Conservation (phyloP, 92 coral and sea anemone species). For the Montipora capitata region DNA sequence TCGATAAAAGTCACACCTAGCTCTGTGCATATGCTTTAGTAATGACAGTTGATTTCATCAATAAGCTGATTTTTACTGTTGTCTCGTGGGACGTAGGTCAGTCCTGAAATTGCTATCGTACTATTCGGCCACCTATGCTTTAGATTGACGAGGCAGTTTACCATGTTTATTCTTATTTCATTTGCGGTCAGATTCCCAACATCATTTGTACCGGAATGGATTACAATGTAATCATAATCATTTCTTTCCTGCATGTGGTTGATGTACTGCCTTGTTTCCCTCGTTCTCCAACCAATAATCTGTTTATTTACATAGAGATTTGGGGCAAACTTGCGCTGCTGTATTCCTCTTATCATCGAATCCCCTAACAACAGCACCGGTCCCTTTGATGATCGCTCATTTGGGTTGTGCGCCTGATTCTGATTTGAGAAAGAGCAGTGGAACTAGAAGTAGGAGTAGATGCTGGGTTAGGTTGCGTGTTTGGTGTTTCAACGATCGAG, state of each 20-base stretch:
- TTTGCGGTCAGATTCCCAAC: background rate
- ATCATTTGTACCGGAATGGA: background rate
- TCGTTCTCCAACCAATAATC: slow-evolving; percentile 1
- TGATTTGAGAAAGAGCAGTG: slow-evolving; percentile 4
- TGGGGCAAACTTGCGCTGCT: no score
- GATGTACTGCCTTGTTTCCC: background rate
- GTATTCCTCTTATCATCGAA: background rate
- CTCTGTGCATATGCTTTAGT: background rate
- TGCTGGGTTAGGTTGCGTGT: no score
- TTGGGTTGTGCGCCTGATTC: background rate
- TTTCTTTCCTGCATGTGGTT: background rate
- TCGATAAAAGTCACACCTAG: slow-evolving; percentile 33
- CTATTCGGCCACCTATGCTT: no score
- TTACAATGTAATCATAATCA: background rate
- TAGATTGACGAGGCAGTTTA: background rate
- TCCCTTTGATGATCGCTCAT: background rate
- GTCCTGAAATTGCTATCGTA: no score
- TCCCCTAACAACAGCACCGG: background rate
- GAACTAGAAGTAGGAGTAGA: no score
- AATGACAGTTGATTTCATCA: background rate
- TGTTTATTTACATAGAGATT: background rate
- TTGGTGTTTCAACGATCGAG: no score
- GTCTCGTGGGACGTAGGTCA: slow-evolving; percentile 9
- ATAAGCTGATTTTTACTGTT: background rate
- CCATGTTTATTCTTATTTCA: slow-evolving; percentile 3